Conservation (phyloP, 1,140 invertebrate species). For the Procambarus clarkii region DNA sequence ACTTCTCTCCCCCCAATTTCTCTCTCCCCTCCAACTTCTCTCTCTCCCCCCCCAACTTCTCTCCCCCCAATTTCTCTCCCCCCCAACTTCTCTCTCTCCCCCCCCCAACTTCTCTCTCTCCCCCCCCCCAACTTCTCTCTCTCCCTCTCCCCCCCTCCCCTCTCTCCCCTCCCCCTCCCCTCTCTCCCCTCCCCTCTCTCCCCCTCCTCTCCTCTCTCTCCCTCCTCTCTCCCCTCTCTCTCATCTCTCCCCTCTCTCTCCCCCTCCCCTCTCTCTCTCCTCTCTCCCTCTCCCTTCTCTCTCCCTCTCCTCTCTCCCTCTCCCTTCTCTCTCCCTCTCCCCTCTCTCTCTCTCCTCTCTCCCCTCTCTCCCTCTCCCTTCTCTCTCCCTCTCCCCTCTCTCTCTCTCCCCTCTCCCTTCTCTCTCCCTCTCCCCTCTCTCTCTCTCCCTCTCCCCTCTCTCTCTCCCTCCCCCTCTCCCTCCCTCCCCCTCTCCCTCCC, state of each 20-base stretch:
- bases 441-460: not conserved
- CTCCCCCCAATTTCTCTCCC: too few species aligned
- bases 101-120: too few species aligned
- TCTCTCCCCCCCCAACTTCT: too few species aligned
- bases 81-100: too few species aligned
- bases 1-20: too few species aligned
- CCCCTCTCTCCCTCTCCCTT: not conserved
- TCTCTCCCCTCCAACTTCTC: too few species aligned
- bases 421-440: not conserved
- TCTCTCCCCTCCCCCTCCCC: not conserved
- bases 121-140: too few species aligned
- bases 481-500: not conserved
- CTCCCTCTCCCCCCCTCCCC: conserved; percentile 19
- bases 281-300: not conserved
- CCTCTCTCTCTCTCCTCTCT: not conserved
- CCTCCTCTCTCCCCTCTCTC: too few species aligned
- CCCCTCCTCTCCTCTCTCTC: too few species aligned
- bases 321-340: not conserved
- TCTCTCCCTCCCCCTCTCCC: not conserved
- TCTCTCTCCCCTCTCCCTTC: not conserved
- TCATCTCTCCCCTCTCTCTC: not conserved
- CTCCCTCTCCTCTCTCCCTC: not conserved
- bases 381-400: not conserved
- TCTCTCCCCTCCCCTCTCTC: too few species aligned
- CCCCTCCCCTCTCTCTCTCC: too few species aligned